Evolutionary conservation across 2,797 vertebrate genomes (phyloP), one percentile per base, ranked within the genome.

Genomic region (Pseudocheirus occidentalis): DNA sequence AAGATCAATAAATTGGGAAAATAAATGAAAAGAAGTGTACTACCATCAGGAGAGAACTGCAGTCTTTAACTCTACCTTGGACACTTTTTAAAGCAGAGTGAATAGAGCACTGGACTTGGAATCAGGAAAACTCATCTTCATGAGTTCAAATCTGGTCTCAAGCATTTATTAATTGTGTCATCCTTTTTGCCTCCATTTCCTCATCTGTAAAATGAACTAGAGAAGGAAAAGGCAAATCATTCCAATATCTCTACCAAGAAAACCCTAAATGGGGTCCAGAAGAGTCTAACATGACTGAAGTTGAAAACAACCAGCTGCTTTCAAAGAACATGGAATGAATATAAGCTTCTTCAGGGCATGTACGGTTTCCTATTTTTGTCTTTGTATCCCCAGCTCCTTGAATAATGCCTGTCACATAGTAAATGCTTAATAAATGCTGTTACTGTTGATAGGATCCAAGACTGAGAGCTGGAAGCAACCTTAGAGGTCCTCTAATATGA

Each of bases 1-100:
- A 46, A 13, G 31, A 62, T 94, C 96, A 95, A 90, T 59, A 96
- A 56, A 40, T 24, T 46, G 40, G 18, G 73, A 46, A 87, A 87
- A 46, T 46, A 87, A 46, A 87, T 27, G 18, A 81, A 24, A 81
- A 18, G 9, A 9, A 27, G 40, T 4, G n/a, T 40, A 40, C n/a
- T 73, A 9, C 16, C 10, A 73, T 73, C 0, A 40, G 66, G 40
- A 87, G 73, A 46, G 21, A 81, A 7, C 40, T 11, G 40, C 6
- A 46, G 73, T 46, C 40, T 24, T 87, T 46, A 24, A 27, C 13
- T 87, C 73, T 46, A 40, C 24, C 9, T 87, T 46, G 73, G 73
- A 27, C 21, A 46, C 66, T 87, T 46, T 24, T 24, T 18, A 87
- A 46, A 46, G 5, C 66, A 40, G 18, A 40, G 18, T 40, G 18